phyloP scores from a whole-genome alignment of 2,888 invertebrate species.

The Tetanocera ferruginea region DNA sequence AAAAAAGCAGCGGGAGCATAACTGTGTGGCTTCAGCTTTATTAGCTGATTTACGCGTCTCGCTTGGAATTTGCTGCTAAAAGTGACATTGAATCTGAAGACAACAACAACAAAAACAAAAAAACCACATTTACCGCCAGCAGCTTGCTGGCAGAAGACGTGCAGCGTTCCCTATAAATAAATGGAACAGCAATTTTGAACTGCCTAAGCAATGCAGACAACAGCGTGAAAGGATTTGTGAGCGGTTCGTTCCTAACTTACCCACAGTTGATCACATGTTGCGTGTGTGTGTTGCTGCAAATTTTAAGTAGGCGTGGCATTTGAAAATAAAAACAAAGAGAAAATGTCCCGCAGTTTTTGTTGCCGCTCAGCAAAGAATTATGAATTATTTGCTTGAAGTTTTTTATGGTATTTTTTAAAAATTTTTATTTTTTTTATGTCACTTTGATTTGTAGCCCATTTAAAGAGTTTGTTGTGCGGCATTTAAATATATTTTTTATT shows the following conservation, averaged over 20 bases:
- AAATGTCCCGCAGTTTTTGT: constrained; percentile 18
- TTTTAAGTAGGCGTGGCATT: constrained; percentile 23
- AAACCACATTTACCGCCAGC: no score
- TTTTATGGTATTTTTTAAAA: background rate
- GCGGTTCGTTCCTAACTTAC: background rate
- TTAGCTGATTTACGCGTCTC: constrained; percentile 14
- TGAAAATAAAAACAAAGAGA: background rate
- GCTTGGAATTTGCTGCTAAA: background rate
- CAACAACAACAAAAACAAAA: background rate
- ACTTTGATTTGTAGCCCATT: constrained; percentile 20
- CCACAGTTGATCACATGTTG: no score
- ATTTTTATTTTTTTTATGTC: background rate
- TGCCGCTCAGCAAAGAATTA: background rate
- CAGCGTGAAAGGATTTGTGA: no score
- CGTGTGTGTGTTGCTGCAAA: background rate
- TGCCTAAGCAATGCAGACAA: no score
- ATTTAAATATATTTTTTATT: background rate
- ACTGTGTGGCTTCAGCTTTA: background rate
- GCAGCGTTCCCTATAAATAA: no score
- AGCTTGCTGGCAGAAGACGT: no score
- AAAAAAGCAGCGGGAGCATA: background rate
- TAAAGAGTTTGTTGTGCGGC: background rate
- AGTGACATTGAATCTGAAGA: background rate
- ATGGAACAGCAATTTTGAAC: no score
- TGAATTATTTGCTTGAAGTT: background rate